These are phyloP conservation scores for Iguana delicatissima DNA, from an alignment of 2,797 vertebrate species.

Conservation along the genomic window DNA sequence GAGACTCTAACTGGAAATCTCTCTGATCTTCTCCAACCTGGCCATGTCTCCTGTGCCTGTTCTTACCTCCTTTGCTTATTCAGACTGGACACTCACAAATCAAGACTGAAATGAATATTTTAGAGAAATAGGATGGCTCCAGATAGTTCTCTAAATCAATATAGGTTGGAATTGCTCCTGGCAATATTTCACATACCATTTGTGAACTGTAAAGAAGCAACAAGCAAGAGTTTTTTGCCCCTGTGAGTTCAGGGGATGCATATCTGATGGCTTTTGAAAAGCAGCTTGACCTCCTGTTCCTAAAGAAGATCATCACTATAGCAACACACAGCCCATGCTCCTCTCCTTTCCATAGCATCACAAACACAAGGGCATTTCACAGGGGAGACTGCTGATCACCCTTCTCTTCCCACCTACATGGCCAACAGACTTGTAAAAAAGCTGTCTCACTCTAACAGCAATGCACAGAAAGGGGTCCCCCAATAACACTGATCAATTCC, in stretches of 20 bases:
- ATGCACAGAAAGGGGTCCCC: neutral
- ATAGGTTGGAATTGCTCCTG: neutral
- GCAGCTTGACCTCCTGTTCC: neutral
- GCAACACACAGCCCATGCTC: neutral
- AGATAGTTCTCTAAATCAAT: neutral
- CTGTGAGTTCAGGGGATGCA: neutral
- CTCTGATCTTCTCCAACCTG: neutral
- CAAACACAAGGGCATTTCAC: neutral
- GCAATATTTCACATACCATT: neutral
- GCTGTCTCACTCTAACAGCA: neutral
- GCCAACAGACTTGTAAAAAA: neutral
- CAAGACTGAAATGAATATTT: neutral
- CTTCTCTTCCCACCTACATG: neutral
- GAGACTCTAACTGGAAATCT: neutral
- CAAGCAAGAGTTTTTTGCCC: neutral
- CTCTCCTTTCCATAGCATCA: neutral
- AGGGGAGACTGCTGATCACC: neutral
- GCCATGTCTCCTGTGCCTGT: neutral
- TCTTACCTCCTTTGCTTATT: neutral
- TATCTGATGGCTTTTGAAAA: constrained; percentile 13
- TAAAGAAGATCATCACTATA: neutral
- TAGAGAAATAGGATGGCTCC: neutral
- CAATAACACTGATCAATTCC: neutral
- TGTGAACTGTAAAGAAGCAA: neutral
- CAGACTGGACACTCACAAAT: neutral